Evolutionary conservation across 2,888 invertebrate genomes (phyloP), one percentile per base, ranked within the genome.

Genomic region (Smittia aterrima): DNA sequence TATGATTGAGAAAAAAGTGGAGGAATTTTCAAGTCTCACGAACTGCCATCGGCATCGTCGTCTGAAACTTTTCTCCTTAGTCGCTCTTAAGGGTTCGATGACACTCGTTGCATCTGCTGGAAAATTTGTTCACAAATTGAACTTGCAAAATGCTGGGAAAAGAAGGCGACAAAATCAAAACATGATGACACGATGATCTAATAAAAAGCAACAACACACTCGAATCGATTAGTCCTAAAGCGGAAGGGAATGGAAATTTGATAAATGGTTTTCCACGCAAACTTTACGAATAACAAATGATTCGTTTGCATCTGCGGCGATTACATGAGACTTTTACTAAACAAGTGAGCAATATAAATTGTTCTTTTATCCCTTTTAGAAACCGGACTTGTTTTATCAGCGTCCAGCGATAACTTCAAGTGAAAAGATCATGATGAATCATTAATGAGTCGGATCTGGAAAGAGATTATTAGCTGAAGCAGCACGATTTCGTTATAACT

Each of bases 401-500:
- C 32, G 32, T 32, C 32, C 32, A 9, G 32, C 32, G 32, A 32
- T 9, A 58, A 18, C 22, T 58, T 58, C 18, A 7, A n/a, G n/a
- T n/a, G n/a, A n/a, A n/a, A n/a, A n/a, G 41, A 24, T 22, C 67
- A 67, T 67, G 67, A 47, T 67, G 67, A 22, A 24, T 67, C 67
- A 67, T 67, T 66, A 67, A 67, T 67, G 40, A 67, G 67, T 67
- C 13, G 67, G 67, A 67, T 67, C 47, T 47, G 47, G 11, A 22
- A 18, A 58, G 9, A 58, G 58, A 58, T 58, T 58, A 58, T 58
- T 58, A 58, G 58, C 58, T 58, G 58, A 11, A n/a, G 11, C 58
- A 58, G 58, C 58, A 58, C 58, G 58, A 58, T 58, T 58, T 11
- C 58, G 18, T 58, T 58, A 18, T 20, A 58, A n/a, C 18, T 6